phyloP scores from a whole-genome alignment of 2,888 invertebrate species.

The Eustalomyia histrio region DNA sequence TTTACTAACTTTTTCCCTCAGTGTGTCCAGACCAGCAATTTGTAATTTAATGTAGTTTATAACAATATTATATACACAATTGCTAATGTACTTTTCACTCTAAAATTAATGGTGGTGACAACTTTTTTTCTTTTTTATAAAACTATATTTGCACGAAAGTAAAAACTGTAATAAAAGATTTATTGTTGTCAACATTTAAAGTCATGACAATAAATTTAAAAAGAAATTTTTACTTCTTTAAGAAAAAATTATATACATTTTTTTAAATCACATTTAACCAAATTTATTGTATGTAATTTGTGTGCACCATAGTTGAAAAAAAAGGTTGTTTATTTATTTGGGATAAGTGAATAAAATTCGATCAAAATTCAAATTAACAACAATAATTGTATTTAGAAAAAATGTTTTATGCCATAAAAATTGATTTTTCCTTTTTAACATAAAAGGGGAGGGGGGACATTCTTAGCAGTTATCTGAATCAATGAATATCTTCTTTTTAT shows the following conservation, averaged over 20 bases:
- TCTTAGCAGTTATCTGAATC: not conserved
- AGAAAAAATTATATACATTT: not conserved
- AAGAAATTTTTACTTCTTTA: not conserved
- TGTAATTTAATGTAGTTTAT: too few relatives aligned
- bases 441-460: not conserved
- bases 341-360: not conserved
- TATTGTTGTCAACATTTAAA: not conserved
- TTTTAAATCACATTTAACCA: too few relatives aligned
- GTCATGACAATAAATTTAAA: not conserved
- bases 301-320: not conserved
- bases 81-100: not conserved
- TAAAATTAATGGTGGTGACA: not conserved
- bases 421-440: not conserved
- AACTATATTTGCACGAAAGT: not conserved
- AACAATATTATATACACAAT: too few relatives aligned
- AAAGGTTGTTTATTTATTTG: not conserved
- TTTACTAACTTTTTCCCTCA: too few relatives aligned
- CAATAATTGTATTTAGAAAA: not conserved
- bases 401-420: not conserved
- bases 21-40: too few relatives aligned
- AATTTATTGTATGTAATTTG: too few relatives aligned
- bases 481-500: not conserved
- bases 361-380: conserved; percentile 13
- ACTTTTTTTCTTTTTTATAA: not conserved
- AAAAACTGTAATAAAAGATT: not conserved